A percentile compares a stretch with the other conserved stretches of the same genome.
These are phyloP conservation scores for Goniozus legneri DNA, from an alignment of 1,140 invertebrate genomes.

Conservation along the genomic window DNA sequence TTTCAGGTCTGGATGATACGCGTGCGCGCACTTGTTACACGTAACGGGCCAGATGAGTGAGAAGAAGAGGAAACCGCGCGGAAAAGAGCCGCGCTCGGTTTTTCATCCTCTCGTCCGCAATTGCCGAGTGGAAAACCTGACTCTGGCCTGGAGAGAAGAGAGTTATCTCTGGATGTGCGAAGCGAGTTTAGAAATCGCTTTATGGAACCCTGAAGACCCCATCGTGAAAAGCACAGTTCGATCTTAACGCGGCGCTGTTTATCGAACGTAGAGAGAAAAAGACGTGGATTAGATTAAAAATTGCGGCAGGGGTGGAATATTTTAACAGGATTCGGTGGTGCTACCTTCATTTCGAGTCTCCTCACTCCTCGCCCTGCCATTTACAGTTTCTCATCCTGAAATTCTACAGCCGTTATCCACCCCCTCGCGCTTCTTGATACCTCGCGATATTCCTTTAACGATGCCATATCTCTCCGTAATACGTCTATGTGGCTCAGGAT, in stretches of 20 bases:
- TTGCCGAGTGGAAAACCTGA: too few relatives aligned
- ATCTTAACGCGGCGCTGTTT: too few relatives aligned
- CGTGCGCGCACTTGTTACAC: background rate
- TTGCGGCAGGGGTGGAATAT: constrained; percentile 22
- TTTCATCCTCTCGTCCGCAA: too few relatives aligned
- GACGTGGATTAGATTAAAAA: constrained; percentile 27
- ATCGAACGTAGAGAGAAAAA: too few relatives aligned
- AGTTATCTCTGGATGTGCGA: background rate
- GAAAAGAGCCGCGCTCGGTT: too few relatives aligned
- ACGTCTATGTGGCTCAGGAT: too few relatives aligned
- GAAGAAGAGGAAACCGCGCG: too few relatives aligned
- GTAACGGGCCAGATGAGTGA: too few relatives aligned
- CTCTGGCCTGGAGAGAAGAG: background rate
- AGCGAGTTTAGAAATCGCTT: background rate
- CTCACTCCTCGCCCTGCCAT: background rate
- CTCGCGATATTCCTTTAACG: constrained; percentile 14
- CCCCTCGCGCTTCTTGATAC: constrained; percentile 1
- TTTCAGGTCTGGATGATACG: background rate
- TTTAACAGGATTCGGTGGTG: background rate
- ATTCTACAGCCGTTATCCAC: background rate
- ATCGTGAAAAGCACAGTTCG: too few relatives aligned
- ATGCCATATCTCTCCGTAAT: background rate
- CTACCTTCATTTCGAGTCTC: background rate
- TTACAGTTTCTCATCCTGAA: constrained; percentile 1
- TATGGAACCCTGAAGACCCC: too few relatives aligned